phyloP scores from a whole-genome alignment of 2,113 vertebrate genomes.

The Neolamprologus falcicula region DNA sequence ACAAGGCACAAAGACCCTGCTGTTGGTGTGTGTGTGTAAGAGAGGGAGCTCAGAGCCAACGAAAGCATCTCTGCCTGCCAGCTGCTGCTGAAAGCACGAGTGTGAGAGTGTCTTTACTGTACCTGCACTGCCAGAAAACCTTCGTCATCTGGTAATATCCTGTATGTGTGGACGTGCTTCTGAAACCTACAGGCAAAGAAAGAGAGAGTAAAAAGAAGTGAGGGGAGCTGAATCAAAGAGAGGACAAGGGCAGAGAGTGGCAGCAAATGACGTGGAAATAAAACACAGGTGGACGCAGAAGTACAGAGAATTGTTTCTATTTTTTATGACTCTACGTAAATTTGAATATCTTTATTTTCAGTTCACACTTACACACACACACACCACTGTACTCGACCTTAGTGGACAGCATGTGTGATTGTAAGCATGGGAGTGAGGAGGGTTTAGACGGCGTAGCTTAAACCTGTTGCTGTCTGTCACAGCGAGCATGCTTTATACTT shows the following conservation, averaged over 20 bases:
- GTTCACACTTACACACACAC: background rate
- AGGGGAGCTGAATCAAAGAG: background rate
- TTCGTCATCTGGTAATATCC: conserved; percentile 92
- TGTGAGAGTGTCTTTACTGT: conserved; percentile 1
- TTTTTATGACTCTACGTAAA: background rate
- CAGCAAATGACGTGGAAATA: background rate
- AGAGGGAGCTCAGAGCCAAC: conserved; percentile 32
- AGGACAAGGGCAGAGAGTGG: background rate
- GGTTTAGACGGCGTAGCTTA: background rate
- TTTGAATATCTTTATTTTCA: background rate
- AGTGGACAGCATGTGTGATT: background rate
- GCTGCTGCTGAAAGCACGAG: conserved; percentile 42
- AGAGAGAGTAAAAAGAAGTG: background rate
- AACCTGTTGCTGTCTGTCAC: conserved; percentile 67
- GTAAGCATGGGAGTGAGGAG: background rate
- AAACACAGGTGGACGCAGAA: background rate
- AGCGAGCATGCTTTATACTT: conserved; percentile 26
- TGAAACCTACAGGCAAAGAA: conserved; percentile 77
- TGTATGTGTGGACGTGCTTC: conserved; percentile 95
- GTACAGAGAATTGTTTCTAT: background rate
- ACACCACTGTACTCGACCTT: background rate
- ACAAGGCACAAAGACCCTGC: conserved; percentile 59
- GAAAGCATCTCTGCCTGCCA: conserved; percentile 57
- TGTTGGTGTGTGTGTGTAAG: conserved; percentile 32
- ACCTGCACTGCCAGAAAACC: conserved; percentile 95